These are phyloP conservation scores for Syrphus vitripennis DNA, from an alignment of 2,888 invertebrate species.

Conservation along the genomic window DNA sequence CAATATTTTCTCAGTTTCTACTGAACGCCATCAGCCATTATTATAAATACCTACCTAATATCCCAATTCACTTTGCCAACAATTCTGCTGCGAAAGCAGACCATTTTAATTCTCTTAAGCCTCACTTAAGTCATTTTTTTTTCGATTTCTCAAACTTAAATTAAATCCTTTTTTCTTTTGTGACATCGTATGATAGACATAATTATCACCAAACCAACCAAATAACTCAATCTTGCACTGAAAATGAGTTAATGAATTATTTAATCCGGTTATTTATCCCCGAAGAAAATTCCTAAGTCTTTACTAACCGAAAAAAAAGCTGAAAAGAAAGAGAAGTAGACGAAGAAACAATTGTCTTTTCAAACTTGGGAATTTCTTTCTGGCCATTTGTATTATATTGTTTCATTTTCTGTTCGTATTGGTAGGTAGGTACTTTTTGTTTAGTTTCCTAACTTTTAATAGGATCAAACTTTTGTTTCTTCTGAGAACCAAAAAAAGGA, in stretches of 20 bases:
- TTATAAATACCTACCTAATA: no score
- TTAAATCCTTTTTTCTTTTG: background rate
- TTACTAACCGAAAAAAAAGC: background rate
- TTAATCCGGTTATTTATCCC: slow-evolving; percentile 41
- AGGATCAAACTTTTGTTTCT: slow-evolving; percentile 36
- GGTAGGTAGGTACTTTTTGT: background rate
- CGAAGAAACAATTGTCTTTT: slow-evolving; percentile 43
- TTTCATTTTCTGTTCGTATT: background rate
- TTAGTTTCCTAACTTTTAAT: slow-evolving; percentile 54
- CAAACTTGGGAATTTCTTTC: slow-evolving; percentile 10
- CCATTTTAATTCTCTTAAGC: no score
- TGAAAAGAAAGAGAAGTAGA: background rate
- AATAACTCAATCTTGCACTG: background rate
- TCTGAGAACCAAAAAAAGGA: no score
- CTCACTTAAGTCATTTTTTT: background rate
- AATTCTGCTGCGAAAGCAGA: no score
- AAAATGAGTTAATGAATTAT: slow-evolving; percentile 47
- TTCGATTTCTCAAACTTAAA: background rate
- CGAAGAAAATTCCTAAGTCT: background rate
- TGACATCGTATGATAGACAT: background rate
- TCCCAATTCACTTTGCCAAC: no score
- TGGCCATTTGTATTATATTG: slow-evolving; percentile 22
- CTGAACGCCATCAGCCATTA: no score
- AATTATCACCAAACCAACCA: background rate
- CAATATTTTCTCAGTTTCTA: no score